These are phyloP conservation scores for Heliconius ethilla DNA, from an alignment of 2,888 invertebrate genomes.

Conservation along the genomic window DNA sequence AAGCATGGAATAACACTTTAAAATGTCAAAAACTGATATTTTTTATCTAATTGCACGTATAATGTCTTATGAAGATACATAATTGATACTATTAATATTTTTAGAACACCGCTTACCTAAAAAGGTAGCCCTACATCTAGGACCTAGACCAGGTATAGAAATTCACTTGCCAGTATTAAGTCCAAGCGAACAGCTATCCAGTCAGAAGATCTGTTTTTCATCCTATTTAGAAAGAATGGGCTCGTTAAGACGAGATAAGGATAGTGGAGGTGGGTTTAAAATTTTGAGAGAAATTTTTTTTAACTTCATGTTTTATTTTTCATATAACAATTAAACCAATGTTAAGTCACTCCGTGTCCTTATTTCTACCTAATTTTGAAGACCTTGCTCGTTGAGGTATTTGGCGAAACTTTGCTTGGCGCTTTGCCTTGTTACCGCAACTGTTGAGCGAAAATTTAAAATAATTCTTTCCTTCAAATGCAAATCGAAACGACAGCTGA, in stretches of 20 bases:
- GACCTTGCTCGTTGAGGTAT: not conserved
- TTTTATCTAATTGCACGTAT: no score
- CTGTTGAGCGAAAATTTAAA: no score
- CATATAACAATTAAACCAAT: not conserved
- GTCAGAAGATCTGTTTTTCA: slow-evolving; percentile 88
- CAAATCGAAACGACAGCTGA: no score
- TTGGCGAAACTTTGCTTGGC: not conserved
- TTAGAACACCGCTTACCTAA: slow-evolving; percentile 58
- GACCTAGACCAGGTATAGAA: slow-evolving; percentile 79
- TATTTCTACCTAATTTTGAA: not conserved
- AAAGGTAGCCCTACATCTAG: slow-evolving; percentile 74
- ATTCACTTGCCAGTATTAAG: slow-evolving; percentile 88
- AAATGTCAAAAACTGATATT: no score
- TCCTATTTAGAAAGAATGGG: slow-evolving; percentile 89
- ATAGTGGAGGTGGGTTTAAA: slow-evolving; percentile 45
- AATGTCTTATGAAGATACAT: no score
- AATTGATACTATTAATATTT: not conserved
- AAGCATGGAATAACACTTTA: no score
- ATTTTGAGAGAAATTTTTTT: not conserved
- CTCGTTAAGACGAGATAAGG: slow-evolving; percentile 55
- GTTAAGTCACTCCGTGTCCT: not conserved
- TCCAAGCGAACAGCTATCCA: slow-evolving; percentile 89
- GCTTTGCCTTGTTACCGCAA: not conserved
- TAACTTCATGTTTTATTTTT: not conserved
- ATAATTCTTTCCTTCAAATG: no score